These are phyloP conservation scores for Neoitamus cyanurus DNA, from an alignment of 2,888 invertebrate species.

Conservation along the genomic window DNA sequence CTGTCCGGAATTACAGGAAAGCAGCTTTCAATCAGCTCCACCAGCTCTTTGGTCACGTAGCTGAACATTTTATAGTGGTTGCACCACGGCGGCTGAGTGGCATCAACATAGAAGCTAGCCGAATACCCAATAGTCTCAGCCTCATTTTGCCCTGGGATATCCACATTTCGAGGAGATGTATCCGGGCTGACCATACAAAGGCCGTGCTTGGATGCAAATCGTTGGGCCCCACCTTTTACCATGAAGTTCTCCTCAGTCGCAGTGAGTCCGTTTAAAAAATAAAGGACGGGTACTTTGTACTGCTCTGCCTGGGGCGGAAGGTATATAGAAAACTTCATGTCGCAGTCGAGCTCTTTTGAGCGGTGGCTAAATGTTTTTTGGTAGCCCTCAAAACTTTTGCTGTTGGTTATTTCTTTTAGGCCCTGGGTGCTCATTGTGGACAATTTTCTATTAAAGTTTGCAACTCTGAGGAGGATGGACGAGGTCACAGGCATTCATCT, in stretches of 20 bases:
- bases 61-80: slow-evolving; percentile 91
- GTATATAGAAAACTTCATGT: slow-evolving; percentile 93
- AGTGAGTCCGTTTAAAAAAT: slow-evolving; percentile 89
- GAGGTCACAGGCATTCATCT: background rate
- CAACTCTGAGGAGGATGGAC: background rate
- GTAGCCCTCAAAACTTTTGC: slow-evolving; percentile 83
- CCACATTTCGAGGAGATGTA: slow-evolving; percentile 89
- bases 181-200: slow-evolving; percentile 90
- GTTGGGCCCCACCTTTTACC: slow-evolving; percentile 90
- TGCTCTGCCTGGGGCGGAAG: slow-evolving; percentile 77
- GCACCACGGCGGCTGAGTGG: slow-evolving; percentile 86
- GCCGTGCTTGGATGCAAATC: slow-evolving; percentile 83
- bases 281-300: slow-evolving; percentile 79
- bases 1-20: slow-evolving; percentile 73
- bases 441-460: background rate
- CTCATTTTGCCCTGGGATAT: slow-evolving; percentile 88
- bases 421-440: background rate
- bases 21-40: slow-evolving; percentile 75
- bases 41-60: slow-evolving; percentile 86
- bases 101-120: slow-evolving; percentile 94
- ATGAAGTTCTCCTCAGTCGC: slow-evolving; percentile 95
- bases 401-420: slow-evolving; percentile 74
- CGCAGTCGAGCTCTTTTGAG: slow-evolving; percentile 78
- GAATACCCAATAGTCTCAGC: slow-evolving; percentile 91
- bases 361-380: slow-evolving; percentile 76